These are phyloP conservation scores for Blera fallax DNA, from an alignment of 2,888 invertebrate genomes.

Conservation along the genomic window DNA sequence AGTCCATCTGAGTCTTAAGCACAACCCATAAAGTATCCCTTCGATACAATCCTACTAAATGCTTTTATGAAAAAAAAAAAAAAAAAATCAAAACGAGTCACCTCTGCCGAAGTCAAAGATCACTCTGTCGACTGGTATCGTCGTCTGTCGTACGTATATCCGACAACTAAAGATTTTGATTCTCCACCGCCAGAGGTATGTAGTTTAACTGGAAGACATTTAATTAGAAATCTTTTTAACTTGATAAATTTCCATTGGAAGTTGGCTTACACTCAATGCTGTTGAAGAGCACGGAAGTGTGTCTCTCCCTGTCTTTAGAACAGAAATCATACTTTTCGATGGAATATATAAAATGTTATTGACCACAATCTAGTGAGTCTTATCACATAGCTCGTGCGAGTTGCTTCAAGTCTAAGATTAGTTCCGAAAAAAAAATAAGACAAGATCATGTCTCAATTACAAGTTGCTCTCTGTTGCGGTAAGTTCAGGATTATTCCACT, in stretches of 20 bases:
- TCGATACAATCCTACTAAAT: too few species aligned
- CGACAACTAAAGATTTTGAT: neutral
- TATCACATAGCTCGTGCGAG: conserved; percentile 10
- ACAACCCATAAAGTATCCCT: neutral
- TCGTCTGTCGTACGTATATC: neutral
- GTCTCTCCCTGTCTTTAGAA: conserved; percentile 22
- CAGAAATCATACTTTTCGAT: neutral
- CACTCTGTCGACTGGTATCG: too few species aligned
- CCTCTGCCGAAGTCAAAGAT: too few species aligned
- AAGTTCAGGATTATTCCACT: neutral
- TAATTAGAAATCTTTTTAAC: conserved; percentile 11
- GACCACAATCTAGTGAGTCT: conserved; percentile 21
- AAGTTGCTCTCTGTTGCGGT: conserved; percentile 44
- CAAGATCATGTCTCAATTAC: conserved; percentile 12
- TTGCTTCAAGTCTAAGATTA: conserved; percentile 19
- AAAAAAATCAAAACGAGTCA: too few species aligned
- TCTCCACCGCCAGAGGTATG: neutral
- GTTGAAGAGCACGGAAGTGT: conserved; percentile 12
- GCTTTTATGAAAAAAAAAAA: too few species aligned
- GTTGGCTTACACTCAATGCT: neutral
- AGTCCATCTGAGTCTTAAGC: neutral
- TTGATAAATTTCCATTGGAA: conserved; percentile 16
- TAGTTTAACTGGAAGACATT: conserved; percentile 11
- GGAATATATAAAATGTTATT: conserved; percentile 35
- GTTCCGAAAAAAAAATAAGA: neutral